Evolutionary conservation across 2,797 vertebrate species (phyloP), one percentile per base, ranked within the genome.

Genomic region (Hirundo rustica): DNA sequence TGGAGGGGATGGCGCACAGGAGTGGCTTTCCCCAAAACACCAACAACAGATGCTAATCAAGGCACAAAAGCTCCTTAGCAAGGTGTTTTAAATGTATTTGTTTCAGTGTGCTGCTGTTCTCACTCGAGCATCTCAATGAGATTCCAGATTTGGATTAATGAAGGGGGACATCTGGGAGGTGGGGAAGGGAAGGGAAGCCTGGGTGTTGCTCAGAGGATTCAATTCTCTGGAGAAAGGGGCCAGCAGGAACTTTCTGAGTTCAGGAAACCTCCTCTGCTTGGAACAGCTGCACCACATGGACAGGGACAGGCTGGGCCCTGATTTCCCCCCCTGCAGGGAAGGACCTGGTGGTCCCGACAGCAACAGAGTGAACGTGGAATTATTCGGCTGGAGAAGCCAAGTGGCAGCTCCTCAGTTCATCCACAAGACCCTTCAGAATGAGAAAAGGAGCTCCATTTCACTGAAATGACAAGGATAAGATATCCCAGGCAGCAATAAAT

Each of bases 111-210:
- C 51, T 92, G 87, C 64, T 91, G 64, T 82, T 92, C 61, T 67
- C 57, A 90, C 66, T 92, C 51, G 70, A 86, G 91, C 82, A 85
- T 82, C 76, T 74, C 88, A 90, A 10, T 54, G 68, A 95, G 77
- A 90, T 64, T 64, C 62, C 75, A 70, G 53, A 34, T 48, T 5
- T 38, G 38, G 8, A 60, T 32, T 20, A 42, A 66, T 7, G 13
- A 64, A 83, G 12, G 6, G 19, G 21, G 29, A 21, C 55, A 29
- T 20, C 30, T 30, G 29, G 27, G 22, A 20, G 22, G 8, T 25
- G 64, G 26, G 38, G 7, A 65, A 26, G 58, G 53, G 48, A 71
- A 75, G 34, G n/a, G 5, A 72, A 77, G 42, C 0, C 18, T n/a
- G 22, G 34, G 12, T 20, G 71, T 57, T 5, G 50, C 26, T 1